Base-by-base conservation (phyloP, 2,113 vertebrate species). In the Clarias magur region DNA sequence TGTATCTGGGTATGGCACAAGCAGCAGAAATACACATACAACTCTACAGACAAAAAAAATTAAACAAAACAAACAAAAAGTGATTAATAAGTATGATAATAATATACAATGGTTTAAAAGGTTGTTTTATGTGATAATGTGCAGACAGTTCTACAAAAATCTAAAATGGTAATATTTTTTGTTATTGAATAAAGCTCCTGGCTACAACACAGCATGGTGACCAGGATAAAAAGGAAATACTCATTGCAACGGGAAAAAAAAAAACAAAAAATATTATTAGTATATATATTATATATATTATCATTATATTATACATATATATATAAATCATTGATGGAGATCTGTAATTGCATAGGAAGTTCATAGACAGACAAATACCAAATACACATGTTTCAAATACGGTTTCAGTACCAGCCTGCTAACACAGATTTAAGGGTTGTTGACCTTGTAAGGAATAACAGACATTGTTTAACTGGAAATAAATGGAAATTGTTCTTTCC, bases 391-490 rank as follows among this genome's bases (percentile, higher is more conserved):
- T 59, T 60, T 34, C 30, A 56, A 13, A 57, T 70, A 72, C 67
- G 12, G 60, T 70, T 25, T 70, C 16, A 17, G 17, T 79, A 19
- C 19, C 21, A 87, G 75, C 76, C 73, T 76, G 23, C 85, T 88
- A 85, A 82, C 76, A 75, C 60, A 91, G 83, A 73, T 83, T 87
- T 85, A 88, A 89, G 84, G 63, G 85, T 75, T 88, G 88, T 92
- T 94, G 93, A 94, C 93, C 93, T 94, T 92, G 92, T 91, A 84
- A 81, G 63, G 27, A 19, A 79, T 68, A 93, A 86, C 59, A 85
- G 87, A 85, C 90, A 67, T 93, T 93, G 92, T 94, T 94, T 87
- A 93, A 94, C 94, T 91, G 90, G 91, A 92, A 91, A 94, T 94
- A 93, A 93, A 94, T 91, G 92, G 88, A 91, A 25, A 91, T 91